Base-by-base conservation (phyloP, 2,113 vertebrate species). In the Clupea harengus region DNA sequence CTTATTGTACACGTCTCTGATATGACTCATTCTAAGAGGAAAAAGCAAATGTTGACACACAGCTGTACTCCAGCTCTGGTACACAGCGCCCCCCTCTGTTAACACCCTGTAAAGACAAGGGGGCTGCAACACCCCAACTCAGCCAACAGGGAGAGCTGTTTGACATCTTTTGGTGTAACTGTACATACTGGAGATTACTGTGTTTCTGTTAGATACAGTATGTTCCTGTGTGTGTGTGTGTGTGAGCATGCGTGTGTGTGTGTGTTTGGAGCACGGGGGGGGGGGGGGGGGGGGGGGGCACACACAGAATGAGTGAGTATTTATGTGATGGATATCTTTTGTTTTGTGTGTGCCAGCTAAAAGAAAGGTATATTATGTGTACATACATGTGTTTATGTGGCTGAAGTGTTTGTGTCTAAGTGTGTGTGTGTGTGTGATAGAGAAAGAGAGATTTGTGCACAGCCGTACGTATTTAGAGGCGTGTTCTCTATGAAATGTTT, bases 91-190 rank as follows among this genome's bases (percentile, higher is more conserved):
- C 4, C 44, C 47, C 45, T 82, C 22, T 20, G n/a, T 22, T 50
- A n/a, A 17, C 39, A 52, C 60, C 10, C 57, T 44, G 52, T n/a
- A 72, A 46, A 13, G 25, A 80, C 18, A 81, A 28, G 6, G 2
- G 20, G n/a, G 32, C 2, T 85, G 10, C 13, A 20, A 60, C 25
- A 49, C 32, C 85, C 57, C 22, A 45, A 17, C 5, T 87, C 49
- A 28, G 20, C 89, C 86, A 88, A 50, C 64, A 90, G 86, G 57
- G 86, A 87, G 88, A 86, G 57, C 47, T 84, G 25, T 81, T 81
- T 52, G 6, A n/a, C 39, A 75, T 49, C 72, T 9, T 80, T 17
- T 57, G 8, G 15, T 20, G 6, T 60, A 5, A 50, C 25, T 85
- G 28, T 17, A 32, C 44, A 2, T 25, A 25, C 57, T 0, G 18